Base-by-base conservation (phyloP, 2,888 invertebrate species). In the Amiota mariae region DNA sequence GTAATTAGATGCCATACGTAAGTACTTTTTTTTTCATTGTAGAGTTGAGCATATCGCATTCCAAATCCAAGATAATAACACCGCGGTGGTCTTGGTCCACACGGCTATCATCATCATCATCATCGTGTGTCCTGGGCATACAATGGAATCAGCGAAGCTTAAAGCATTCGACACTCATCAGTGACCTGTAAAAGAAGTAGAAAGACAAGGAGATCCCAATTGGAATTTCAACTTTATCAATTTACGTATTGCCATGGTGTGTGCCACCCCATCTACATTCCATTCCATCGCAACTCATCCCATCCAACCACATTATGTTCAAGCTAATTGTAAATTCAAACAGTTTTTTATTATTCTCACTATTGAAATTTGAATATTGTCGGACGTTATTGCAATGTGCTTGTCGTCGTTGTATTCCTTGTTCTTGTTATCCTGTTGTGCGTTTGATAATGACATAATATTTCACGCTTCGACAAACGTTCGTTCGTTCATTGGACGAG, bases 371-470 rank as follows among this genome's bases (percentile, higher is more conserved):
- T 79, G 85, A 82, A 79, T 85, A 80, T 67, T 74, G 73, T 77
- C 71, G 79, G 78, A 80, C 79, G 78, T 73, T 36, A 63, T 63
- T 11, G 18, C 46, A 18, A 4, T n/a, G 15, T 10, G 15, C n/a
- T 18, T 63, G 71, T 36, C 57, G 48, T 48, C 46, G 84, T 84
- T 82, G 84, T 84, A 78, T 81, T 79, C 76, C 80, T 46, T 51
- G 15, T 49, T 36, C 36, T 36, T 49, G 61, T 73, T 73, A 73
- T 72, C 73, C 75, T 72, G 73, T 56, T 51, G 47, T 24, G 72
- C 67, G 78, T 61, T 82, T 86, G 84, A 86, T 87, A 86, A 87
- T 85, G 87, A 85, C 81, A 83, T 84, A 86, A 86, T 86, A 84
- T 86, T 86, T 86, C 80, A 86, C 87, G 85, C 87, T 85, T 86